phyloP scores from a whole-genome alignment of 1,140 invertebrate species.

The Drosophila asahinai region DNA sequence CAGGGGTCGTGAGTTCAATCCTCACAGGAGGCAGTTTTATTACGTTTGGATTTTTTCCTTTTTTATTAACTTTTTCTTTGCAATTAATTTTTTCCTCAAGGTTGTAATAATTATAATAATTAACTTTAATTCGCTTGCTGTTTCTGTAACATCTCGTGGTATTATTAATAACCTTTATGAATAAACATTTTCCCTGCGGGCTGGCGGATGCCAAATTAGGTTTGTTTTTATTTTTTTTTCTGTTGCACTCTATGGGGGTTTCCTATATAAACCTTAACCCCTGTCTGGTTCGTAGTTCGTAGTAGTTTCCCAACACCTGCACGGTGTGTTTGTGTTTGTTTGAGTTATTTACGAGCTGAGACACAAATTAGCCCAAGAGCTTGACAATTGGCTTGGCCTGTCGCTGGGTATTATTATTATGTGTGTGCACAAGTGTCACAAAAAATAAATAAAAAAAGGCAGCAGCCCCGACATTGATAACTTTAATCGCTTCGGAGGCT shows the following conservation, averaged over 20 bases:
- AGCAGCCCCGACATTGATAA: constrained; percentile 72
- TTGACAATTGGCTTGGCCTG: constrained; percentile 61
- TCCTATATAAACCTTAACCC: constrained; percentile 51
- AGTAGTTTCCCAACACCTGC: constrained; percentile 64
- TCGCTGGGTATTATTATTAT: constrained; percentile 46
- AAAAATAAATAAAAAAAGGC: constrained; percentile 12
- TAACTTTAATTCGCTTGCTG: constrained; percentile 29
- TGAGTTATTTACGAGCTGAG: constrained; percentile 51
- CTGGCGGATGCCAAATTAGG: constrained; percentile 23
- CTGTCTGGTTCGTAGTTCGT: constrained; percentile 6
- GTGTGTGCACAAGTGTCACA: constrained; percentile 74
- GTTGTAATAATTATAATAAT: constrained; percentile 43
- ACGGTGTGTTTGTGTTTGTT: constrained; percentile 5
- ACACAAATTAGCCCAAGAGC: constrained; percentile 68
- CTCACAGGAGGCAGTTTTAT: constrained; percentile 90
- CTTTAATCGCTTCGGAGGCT: constrained; percentile 65
- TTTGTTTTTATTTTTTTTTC: constrained; percentile 55
- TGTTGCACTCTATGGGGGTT: constrained; percentile 7
- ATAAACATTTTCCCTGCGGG: constrained; percentile 41
- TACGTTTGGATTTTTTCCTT: background rate
- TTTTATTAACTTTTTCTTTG: constrained; percentile 1
- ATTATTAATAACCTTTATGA: constrained; percentile 46
- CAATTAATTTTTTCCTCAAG: constrained; percentile 21
- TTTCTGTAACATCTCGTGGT: constrained; percentile 27
- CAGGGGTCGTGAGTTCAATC: constrained; percentile 96